These are phyloP conservation scores for Phoeniculus purpureus DNA, from an alignment of 2,797 vertebrate species.

Conservation along the genomic window DNA sequence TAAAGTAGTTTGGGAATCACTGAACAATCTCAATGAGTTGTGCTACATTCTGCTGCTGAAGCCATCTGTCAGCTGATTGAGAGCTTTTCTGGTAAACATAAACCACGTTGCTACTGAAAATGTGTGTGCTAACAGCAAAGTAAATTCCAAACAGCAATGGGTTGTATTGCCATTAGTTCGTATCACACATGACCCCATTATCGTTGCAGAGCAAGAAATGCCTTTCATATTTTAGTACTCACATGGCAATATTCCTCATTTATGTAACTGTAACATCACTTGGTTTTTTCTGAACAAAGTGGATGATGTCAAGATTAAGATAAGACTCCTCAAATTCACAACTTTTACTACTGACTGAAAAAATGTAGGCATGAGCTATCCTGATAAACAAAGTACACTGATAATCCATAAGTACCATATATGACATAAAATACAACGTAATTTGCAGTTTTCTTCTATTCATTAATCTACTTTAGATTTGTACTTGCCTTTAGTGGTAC, in stretches of 20 bases:
- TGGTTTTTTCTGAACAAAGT: neutral
- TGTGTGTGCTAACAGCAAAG: neutral
- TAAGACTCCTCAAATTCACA: neutral
- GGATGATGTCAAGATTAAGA: neutral
- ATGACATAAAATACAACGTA: neutral
- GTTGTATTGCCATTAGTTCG: neutral
- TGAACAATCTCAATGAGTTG: neutral
- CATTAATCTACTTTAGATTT: neutral
- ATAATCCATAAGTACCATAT: neutral
- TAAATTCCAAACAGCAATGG: neutral
- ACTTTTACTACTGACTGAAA: neutral
- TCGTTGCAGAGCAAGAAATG: neutral
- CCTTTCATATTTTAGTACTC: neutral
- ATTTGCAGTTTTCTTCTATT: neutral
- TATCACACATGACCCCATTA: neutral
- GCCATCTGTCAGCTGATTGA: neutral
- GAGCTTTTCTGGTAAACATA: slow-evolving; percentile 8
- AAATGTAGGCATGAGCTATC: neutral
- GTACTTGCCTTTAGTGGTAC: neutral
- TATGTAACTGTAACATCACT: neutral
- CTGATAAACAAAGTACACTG: neutral
- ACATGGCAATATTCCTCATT: neutral
- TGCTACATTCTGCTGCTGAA: neutral
- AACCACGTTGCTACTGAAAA: neutral
- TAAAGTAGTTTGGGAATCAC: slow-evolving; percentile 26